phyloP scores from a whole-genome alignment of 2,113 vertebrate genomes.

The Phaethornis superciliosus region DNA sequence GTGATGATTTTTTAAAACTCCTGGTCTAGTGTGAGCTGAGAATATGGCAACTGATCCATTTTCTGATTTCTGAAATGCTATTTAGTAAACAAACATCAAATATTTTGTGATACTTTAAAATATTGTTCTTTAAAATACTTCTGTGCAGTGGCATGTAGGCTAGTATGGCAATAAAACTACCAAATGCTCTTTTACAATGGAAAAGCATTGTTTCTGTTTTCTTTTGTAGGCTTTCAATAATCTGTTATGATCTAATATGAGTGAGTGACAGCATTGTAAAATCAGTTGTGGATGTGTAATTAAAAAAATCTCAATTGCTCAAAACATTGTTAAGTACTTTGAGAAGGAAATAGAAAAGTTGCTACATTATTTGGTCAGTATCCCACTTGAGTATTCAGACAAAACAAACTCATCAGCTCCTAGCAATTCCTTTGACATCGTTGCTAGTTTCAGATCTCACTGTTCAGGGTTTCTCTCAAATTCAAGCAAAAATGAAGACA shows the following conservation, averaged over 20 bases:
- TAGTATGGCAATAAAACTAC: neutral
- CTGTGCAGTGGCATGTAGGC: neutral
- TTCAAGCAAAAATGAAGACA: rapidly evolving
- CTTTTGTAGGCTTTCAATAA: neutral
- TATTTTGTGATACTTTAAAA: neutral
- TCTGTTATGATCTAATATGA: neutral
- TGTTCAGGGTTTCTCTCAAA: neutral
- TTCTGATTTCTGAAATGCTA: neutral
- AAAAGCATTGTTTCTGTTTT: neutral
- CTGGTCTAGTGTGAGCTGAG: neutral
- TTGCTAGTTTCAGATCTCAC: neutral
- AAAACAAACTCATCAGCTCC: neutral
- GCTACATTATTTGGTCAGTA: neutral
- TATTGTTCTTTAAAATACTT: neutral
- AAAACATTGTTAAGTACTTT: neutral
- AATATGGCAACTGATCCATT: rapidly evolving
- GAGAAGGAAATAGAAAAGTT: neutral
- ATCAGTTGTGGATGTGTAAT: neutral
- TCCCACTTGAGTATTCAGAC: neutral
- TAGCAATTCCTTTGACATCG: neutral
- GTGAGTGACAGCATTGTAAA: neutral
- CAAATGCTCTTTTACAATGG: neutral
- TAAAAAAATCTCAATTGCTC: neutral
- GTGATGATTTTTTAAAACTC: conserved; percentile 54
- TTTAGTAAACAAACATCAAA: neutral